phyloP scores from a whole-genome alignment of 2,113 vertebrate species.

The Aspiorhynchus laticeps region DNA sequence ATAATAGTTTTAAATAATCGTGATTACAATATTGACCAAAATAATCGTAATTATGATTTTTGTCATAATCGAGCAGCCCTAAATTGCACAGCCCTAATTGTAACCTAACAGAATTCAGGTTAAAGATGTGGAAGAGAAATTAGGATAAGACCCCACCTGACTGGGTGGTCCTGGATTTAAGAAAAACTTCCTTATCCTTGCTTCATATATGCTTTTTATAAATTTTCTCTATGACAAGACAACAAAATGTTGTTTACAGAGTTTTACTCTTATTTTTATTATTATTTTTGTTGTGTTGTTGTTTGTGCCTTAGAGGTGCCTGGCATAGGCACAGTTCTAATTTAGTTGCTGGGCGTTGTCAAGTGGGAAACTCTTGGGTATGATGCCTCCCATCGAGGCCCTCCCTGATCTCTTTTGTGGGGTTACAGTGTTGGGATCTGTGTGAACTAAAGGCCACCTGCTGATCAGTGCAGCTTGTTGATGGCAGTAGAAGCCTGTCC shows the following conservation, averaged over 20 bases:
- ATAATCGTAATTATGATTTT: no score
- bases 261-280: background rate
- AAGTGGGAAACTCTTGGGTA: conserved; percentile 51
- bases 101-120: background rate
- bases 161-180: background rate
- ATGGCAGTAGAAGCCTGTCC: background rate
- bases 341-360: conserved; percentile 58
- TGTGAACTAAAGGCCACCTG: background rate
- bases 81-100: no score
- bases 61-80: no score
- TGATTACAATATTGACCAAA: no score
- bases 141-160: background rate
- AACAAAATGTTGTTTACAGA: background rate
- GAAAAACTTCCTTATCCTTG: background rate
- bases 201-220: background rate
- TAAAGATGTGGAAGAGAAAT: background rate
- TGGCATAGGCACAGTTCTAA: conserved; percentile 55
- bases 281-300: background rate
- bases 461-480: conserved; percentile 1
- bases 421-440: background rate
- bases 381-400: conserved; percentile 20
- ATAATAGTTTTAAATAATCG: no score
- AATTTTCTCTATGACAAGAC: no score
- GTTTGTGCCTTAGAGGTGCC: conserved; percentile 41
- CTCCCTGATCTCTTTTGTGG: background rate